Percentiles rank a stretch among this genome's conserved stretches.
Conservation (phyloP, 2,888 invertebrate species). For the Dolomedes plantarius region DNA sequence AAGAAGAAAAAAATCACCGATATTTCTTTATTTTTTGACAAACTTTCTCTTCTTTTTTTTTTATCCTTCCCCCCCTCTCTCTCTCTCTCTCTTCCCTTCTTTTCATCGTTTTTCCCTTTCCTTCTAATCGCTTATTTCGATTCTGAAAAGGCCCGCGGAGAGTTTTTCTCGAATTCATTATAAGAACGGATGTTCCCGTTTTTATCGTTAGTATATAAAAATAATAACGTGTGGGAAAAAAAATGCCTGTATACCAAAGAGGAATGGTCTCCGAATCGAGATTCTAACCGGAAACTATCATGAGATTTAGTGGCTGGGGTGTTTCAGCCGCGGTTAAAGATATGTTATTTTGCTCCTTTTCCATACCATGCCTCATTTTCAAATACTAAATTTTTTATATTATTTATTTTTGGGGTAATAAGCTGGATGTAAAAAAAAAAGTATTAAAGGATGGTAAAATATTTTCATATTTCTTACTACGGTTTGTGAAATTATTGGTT, state of each 20-base stretch:
- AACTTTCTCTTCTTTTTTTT: conserved; percentile 36
- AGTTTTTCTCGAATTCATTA: conserved; percentile 66
- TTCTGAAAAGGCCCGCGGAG: conserved; percentile 47
- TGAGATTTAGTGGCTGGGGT: conserved; percentile 25
- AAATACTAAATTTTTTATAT: too few species aligned
- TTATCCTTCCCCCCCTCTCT: conserved; percentile 20
- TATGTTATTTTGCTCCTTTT: conserved; percentile 41
- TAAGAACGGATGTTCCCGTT: conserved; percentile 48
- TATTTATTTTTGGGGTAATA: too few species aligned
- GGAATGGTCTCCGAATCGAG: neutral
- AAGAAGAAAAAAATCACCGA: neutral
- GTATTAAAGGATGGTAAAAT: too few species aligned
- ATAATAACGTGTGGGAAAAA: conserved; percentile 7
- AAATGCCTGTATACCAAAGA: neutral
- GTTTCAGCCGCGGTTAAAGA: conserved; percentile 29
- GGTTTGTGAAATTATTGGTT: too few species aligned
- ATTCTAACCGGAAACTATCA: conserved; percentile 42
- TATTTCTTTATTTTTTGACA: conserved; percentile 29
- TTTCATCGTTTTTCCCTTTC: neutral
- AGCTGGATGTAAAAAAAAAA: too few species aligned
- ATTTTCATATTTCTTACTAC: too few species aligned
- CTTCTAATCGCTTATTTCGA: conserved; percentile 61
- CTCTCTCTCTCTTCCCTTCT: neutral
- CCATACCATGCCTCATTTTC: too few species aligned
- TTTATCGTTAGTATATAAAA: conserved; percentile 47